A percentile compares a stretch with the other conserved stretches of the same genome.
phyloP scores from a whole-genome alignment of 2,113 vertebrate species.

The Psittacara wagleri region DNA sequence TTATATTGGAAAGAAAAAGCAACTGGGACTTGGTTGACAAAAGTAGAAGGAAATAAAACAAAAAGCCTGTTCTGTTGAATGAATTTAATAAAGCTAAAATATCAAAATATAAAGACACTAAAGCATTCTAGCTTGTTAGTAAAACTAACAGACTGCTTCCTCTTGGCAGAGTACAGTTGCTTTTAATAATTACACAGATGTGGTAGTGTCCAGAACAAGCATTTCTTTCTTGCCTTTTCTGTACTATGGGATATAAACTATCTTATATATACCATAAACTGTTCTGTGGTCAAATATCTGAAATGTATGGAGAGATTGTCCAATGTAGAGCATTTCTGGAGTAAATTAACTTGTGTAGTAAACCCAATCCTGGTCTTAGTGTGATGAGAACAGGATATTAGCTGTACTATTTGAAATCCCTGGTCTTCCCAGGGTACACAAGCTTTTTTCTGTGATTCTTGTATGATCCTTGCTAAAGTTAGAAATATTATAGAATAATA shows the following conservation, averaged over 20 bases:
- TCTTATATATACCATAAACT: not conserved
- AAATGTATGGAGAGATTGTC: not conserved
- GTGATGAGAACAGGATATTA: not conserved
- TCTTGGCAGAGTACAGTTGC: not conserved
- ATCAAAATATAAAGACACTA: not conserved
- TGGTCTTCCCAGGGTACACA: not conserved
- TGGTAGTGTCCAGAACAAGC: not conserved
- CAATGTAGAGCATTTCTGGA: not conserved
- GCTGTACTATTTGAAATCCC: not conserved
- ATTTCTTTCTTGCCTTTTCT: not conserved
- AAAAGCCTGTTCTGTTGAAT: not conserved
- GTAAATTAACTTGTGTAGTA: fast-evolving
- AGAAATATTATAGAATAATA: not conserved
- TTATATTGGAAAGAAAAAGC: not conserved
- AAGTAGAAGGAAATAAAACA: conserved; percentile 3
- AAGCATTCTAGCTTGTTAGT: not conserved
- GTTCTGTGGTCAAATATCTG: not conserved
- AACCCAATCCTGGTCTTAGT: not conserved
- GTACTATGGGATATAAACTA: not conserved
- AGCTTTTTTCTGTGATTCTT: not conserved
- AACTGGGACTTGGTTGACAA: not conserved
- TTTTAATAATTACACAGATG: not conserved
- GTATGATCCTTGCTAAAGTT: not conserved
- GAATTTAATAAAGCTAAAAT: not conserved
- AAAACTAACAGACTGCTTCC: conserved; percentile 9